Base-by-base conservation (phyloP, 2,888 invertebrate species). In the Aphidoletes aphidimyza region DNA sequence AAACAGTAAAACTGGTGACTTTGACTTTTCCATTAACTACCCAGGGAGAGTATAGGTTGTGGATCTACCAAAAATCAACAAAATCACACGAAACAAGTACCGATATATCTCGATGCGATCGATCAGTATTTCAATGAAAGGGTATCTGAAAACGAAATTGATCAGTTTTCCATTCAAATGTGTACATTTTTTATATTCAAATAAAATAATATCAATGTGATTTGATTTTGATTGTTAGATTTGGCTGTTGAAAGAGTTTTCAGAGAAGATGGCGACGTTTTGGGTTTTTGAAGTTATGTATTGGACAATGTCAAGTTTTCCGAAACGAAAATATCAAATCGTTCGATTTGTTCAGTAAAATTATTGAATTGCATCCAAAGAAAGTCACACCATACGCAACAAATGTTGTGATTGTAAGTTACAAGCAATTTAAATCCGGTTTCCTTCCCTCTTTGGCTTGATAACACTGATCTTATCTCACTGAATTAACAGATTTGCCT, bases 191-290 rank as follows among this genome's bases (percentile, higher is more conserved):
- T 54, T 54, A n/a, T 19, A n/a, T 54, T n/a, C 54, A 42, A 42
- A 42, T 42, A 6, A 42, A n/a, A n/a, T n/a, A n/a, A n/a, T n/a
- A n/a, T n/a, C n/a, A n/a, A n/a, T n/a, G n/a, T 42, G 14, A 26
- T 54, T 54, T 47, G 47, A 11, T 30, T 47, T 39, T 30, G 22
- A 8, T 45, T 69, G 39, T 37, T 54, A 83, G 88, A 87, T 84
- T 84, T 86, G 30, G 87, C 87, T 1, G 22, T 88, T 0, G 86
- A 87, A 30, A 85, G 85, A 1, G 59, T 87, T 0, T 88, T 88
- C 84, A 84, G 86, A 84, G 84, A 85, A 2, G 84, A 85, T 8
- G 84, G 19, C 69, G 87, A 88, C 6, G 86, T 87, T 0, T 54
- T 87, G 14, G 84, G 84, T 36, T 87, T 84, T 59, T 88, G 0